A percentile compares a stretch with the other conserved stretches of the same genome.
Evolutionary conservation across 2,113 vertebrate genomes (phyloP).

Genomic region (Glaucomys volans): DNA sequence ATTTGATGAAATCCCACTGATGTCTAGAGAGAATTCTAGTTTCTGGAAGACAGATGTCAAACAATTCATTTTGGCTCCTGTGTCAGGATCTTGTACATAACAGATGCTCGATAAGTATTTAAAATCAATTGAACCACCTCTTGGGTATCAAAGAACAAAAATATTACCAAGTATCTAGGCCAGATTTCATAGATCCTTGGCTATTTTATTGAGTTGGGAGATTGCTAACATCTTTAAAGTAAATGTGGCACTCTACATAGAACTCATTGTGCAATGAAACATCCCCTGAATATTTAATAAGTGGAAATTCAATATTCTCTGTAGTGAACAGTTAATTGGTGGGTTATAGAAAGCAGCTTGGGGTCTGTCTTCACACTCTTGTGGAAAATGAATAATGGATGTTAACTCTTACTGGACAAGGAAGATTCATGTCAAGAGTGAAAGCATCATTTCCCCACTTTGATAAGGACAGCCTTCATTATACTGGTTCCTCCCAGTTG

Average conservation of each 20-base stretch:
- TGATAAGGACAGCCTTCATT: neutral
- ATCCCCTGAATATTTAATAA: neutral
- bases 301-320: slow-evolving; percentile 1
- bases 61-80: neutral
- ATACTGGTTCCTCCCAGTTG: neutral
- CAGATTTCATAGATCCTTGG: neutral
- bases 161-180: neutral
- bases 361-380: neutral
- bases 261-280: neutral
- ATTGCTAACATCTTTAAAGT: neutral
- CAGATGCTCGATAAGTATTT: neutral
- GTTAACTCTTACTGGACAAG: neutral
- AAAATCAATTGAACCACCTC: slow-evolving; percentile 10
- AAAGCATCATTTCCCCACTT: neutral
- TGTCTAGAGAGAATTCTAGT: neutral
- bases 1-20: neutral
- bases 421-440: neutral
- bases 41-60: neutral
- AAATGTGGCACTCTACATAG: neutral
- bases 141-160: slow-evolving; percentile 17
- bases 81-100: neutral
- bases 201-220: slow-evolving; percentile 18
- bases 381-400: neutral
- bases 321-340: neutral
- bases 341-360: neutral